phyloP scores from a whole-genome alignment of 2,888 invertebrate genomes.

The Teleiodes luculella region DNA sequence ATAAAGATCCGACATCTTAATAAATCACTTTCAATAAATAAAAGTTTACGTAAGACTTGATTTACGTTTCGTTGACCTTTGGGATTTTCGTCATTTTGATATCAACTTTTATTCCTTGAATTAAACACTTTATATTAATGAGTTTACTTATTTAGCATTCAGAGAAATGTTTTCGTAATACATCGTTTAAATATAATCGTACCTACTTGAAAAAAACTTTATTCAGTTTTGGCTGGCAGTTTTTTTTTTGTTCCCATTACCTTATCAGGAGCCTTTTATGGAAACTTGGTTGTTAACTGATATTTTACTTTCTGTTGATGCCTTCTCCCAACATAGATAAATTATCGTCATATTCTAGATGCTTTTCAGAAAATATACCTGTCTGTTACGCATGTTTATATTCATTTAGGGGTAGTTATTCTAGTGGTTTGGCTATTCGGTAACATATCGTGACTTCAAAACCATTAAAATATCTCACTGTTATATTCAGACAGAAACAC shows the following conservation, averaged over 20 bases:
- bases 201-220: background rate
- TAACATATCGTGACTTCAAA: background rate
- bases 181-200: background rate
- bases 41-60: slow-evolving; percentile 22
- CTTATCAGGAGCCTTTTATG: too few species aligned
- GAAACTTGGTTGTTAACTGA: background rate
- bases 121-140: slow-evolving; percentile 6
- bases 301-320: background rate
- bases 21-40: slow-evolving; percentile 20
- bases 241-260: too few species aligned
- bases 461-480: slow-evolving; percentile 4
- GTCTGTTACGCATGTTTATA: too few species aligned
- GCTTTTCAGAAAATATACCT: too few species aligned
- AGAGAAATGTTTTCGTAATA: background rate
- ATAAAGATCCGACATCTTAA: slow-evolving; percentile 10
- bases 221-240: too few species aligned
- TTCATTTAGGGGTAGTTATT: too few species aligned
- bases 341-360: too few species aligned
- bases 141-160: slow-evolving; percentile 9
- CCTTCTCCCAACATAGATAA: too few species aligned
- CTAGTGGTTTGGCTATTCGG: too few species aligned
- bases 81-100: slow-evolving; percentile 6
- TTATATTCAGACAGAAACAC: slow-evolving; percentile 13
- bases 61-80: slow-evolving; percentile 23
- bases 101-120: slow-evolving; percentile 1